These are phyloP conservation scores for Penaeus japonicus DNA, from an alignment of 1,140 invertebrate genomes.

Conservation along the genomic window DNA sequence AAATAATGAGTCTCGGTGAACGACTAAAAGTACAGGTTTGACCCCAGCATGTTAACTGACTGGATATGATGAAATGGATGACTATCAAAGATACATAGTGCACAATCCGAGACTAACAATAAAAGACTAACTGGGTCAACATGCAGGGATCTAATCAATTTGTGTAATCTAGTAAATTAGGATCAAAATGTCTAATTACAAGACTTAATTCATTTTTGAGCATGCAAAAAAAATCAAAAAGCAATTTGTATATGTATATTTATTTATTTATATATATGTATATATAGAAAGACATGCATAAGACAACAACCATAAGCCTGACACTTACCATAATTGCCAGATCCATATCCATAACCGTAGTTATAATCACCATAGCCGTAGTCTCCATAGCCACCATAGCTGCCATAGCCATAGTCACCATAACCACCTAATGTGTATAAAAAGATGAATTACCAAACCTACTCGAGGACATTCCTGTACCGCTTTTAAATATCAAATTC, in stretches of 20 bases:
- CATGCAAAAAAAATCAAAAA: background rate
- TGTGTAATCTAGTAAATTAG: no score
- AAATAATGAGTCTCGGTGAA: conserved; percentile 57
- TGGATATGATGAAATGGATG: conserved; percentile 37
- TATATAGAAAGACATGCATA: no score
- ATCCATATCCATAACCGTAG: conserved; percentile 40
- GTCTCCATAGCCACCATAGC: conserved; percentile 44
- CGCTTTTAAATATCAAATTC: no score
- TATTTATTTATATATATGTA: background rate
- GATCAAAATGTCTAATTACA: background rate
- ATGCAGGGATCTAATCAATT: conserved; percentile 47
- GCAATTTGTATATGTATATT: background rate
- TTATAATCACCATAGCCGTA: conserved; percentile 45
- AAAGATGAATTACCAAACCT: no score
- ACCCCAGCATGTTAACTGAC: conserved; percentile 50
- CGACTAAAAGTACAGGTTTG: conserved; percentile 53
- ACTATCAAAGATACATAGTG: background rate
- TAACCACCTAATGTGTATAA: background rate
- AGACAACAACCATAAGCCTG: conserved; percentile 15
- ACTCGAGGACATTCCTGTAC: no score
- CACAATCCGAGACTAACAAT: conserved; percentile 1
- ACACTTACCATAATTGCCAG: conserved; percentile 53
- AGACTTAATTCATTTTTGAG: conserved; percentile 4
- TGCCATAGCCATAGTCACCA: conserved; percentile 46
- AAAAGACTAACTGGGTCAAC: conserved; percentile 37